Evolutionary conservation across 2,113 vertebrate genomes (phyloP), one percentile per base, ranked within the genome.

Genomic region (Lutjanus erythropterus): DNA sequence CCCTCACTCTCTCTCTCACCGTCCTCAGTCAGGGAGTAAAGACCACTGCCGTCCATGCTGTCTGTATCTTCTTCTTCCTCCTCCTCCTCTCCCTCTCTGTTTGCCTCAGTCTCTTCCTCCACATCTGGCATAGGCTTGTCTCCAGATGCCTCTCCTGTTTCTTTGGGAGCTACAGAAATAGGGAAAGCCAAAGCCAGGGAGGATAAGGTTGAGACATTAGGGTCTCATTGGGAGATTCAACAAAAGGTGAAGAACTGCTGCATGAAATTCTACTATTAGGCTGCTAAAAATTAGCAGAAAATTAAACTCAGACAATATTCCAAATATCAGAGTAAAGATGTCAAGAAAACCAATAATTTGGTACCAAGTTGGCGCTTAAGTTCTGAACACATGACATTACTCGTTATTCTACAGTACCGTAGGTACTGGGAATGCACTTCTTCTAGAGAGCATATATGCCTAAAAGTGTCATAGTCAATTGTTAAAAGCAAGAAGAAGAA

Each of bases 31-130:
- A 98, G 93, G 59, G 96, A 97, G 91, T 96, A 99, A 76, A 96
- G 96, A 0, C 96, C 96, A 0, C 97, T 97, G 91, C 97, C 97
- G 0, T 99, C 98, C 97, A 98, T 97, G 90, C 97, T 99, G 90
- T 99, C 98, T 0, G 97, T 97, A 94, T 99, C 98, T 77, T 96
- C 97, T 11, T 97, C 96, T 44, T 93, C 89, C 47, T 91, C 93
- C 31, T 73, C 83, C 7, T 93, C 89, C 47, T 91, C 93, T 33
- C 75, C 83, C 7, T 84, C 91, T 58, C 41, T 62, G 49, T 84
- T 92, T 37, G 18, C 62, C 23, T 61, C 83, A 0, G 44, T 60
- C 44, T 91, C 86, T 49, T 41, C 85, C 71, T 90, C 89, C 19
- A 71, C 83, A n/a, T 85, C 89, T 5, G 86, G 71, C 86, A 84